phyloP scores from a whole-genome alignment of 2,888 invertebrate genomes.

The Drosophila diplacantha region DNA sequence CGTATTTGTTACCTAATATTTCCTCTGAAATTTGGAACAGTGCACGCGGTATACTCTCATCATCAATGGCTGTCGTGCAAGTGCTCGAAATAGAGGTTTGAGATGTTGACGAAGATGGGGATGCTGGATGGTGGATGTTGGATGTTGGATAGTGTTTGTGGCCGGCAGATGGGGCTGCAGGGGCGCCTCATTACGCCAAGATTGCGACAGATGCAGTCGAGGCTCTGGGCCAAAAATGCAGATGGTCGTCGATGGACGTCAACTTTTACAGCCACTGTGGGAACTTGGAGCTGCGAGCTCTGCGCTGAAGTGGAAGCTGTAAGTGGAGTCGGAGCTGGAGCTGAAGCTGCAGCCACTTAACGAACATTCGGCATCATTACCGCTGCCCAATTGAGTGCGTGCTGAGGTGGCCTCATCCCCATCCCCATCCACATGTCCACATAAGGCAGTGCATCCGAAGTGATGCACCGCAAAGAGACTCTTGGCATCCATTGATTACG shows the following conservation, averaged over 20 bases:
- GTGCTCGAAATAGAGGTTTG: slow-evolving; percentile 32
- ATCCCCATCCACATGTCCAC: slow-evolving; percentile 17
- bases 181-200: slow-evolving; percentile 56
- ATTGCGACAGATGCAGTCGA: slow-evolving; percentile 48
- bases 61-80: slow-evolving; percentile 31
- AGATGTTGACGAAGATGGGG: slow-evolving; percentile 23
- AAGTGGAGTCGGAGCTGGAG: slow-evolving; percentile 11
- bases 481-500: slow-evolving; percentile 13
- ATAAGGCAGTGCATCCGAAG: slow-evolving; percentile 26
- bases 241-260: slow-evolving; percentile 25
- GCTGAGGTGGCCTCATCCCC: slow-evolving; percentile 26
- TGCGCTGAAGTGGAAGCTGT: slow-evolving; percentile 14
- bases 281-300: slow-evolving; percentile 15
- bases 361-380: slow-evolving; percentile 43
- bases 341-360: slow-evolving; percentile 45
- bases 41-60: slow-evolving; percentile 47
- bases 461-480: slow-evolving; percentile 12
- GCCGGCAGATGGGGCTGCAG: slow-evolving; percentile 18
- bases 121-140: not conserved
- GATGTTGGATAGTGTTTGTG: not conserved
- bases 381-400: slow-evolving; percentile 52
- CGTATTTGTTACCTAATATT: too few relatives aligned
- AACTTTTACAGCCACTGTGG: slow-evolving; percentile 14
- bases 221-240: slow-evolving; percentile 23
- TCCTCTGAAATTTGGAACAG: slow-evolving; percentile 1